Percentiles rank a stretch among this genome's conserved stretches.
phyloP scores from a whole-genome alignment of 2,797 vertebrate species.

The Tachyglossus aculeatus region DNA sequence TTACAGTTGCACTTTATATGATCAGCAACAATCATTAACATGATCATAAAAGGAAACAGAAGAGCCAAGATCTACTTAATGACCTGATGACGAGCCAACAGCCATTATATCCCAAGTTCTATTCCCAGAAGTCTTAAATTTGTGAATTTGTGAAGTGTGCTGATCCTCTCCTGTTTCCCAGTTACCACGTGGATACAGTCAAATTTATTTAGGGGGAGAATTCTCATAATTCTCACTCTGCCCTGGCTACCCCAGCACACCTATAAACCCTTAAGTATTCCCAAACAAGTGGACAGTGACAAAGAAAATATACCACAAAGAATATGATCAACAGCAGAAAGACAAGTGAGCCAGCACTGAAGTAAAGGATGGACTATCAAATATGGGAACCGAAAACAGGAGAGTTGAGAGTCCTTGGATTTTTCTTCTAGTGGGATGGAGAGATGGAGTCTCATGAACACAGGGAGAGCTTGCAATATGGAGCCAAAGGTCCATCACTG shows the following conservation, averaged over 20 bases:
- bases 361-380: background rate
- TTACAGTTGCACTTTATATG: background rate
- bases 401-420: background rate
- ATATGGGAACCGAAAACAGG: background rate
- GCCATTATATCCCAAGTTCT: no score
- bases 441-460: background rate
- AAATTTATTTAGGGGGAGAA: background rate
- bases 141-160: no score
- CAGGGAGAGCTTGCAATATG: no score
- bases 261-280: background rate
- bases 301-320: background rate
- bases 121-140: no score
- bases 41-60: background rate
- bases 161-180: no score
- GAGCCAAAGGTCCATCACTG: no score
- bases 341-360: background rate
- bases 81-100: no score
- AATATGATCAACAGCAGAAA: background rate
- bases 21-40: constrained; percentile 8
- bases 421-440: background rate
- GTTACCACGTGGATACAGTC: background rate
- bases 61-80: no score
- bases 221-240: background rate
- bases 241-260: background rate
- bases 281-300: background rate